Evolutionary conservation across 1,140 invertebrate species (phyloP).

Genomic region (Agraylea sexmaculata): DNA sequence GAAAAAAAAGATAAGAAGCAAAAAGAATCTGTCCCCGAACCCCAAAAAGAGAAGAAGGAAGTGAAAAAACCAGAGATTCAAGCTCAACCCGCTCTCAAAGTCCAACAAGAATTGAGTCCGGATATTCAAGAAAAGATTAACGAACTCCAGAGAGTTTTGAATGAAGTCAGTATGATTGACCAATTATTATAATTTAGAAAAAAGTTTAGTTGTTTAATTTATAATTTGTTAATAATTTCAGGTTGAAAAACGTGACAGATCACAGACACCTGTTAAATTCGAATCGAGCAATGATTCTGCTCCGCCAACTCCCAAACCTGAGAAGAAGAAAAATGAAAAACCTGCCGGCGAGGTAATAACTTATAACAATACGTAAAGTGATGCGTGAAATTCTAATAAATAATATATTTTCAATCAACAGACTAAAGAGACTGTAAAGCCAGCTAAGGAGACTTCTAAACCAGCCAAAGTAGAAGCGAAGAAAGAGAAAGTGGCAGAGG

Average conservation of each 20-base stretch:
- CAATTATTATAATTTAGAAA: constrained; percentile 1
- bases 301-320: constrained; percentile 26
- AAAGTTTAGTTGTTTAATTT: neutral
- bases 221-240: constrained; percentile 16
- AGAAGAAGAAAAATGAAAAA: constrained; percentile 36
- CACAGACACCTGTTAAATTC: constrained; percentile 16
- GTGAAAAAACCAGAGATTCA: constrained; percentile 26
- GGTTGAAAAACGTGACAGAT: constrained; percentile 33
- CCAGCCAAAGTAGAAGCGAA: no score
- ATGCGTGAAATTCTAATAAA: no score
- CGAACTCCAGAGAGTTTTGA: constrained; percentile 35
- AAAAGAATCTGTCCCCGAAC: constrained; percentile 30
- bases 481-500: no score
- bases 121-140: constrained; percentile 37
- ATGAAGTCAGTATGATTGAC: constrained; percentile 26
- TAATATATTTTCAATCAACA: no score
- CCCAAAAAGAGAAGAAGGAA: constrained; percentile 26
- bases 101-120: constrained; percentile 28
- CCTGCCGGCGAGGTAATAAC: constrained; percentile 30
- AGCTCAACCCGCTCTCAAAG: constrained; percentile 28
- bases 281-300: constrained; percentile 7
- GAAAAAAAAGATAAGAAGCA: constrained; percentile 25
- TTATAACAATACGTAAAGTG: no score
- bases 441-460: no score
- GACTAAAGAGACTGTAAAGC: no score